Evolutionary conservation across 2,113 vertebrate genomes (phyloP), one percentile per base, ranked within the genome.

Genomic region (Leucopsar rothschildi): DNA sequence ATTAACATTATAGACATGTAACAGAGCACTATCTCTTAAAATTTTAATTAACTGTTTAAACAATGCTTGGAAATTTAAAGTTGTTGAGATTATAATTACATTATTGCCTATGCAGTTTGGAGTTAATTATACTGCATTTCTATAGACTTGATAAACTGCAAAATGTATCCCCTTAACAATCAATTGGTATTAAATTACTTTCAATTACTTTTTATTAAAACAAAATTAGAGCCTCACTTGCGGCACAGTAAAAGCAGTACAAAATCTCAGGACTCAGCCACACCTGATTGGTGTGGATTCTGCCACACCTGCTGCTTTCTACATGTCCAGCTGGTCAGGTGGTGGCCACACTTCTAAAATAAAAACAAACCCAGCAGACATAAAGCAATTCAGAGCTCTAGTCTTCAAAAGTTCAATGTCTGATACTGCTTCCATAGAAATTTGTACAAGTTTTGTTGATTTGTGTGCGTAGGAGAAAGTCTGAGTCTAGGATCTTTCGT

Each of bases 31-130:
- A 84, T 95, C 85, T 97, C 95, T 94, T 94, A 94, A 95, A 97
- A 93, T 96, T 96, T 97, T 98, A 98, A 98, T 98, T 97, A 97
- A 97, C 95, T 97, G 84, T 97, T 97, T 97, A 97, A 98, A 97
- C 92, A 97, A 96, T 92, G 69, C 92, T 94, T 71, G 77, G 82
- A 97, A 97, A 92, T 97, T 97, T 96, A 86, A 97, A 97, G 86
- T 96, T 96, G 90, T 92, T 92, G 96, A 96, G 94, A 90, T 94
- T 91, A 93, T 97, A 98, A 98, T 98, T 97, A 96, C 90, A 95
- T 96, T 97, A 97, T 96, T 97, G 95, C 80, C 79, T 92, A 52
- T 61, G 84, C 92, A 95, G 89, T 97, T 98, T 97, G 86, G 87
- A 97, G 92, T 97, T 97, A 98, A 98, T 98, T 98, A 97, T 95